These are phyloP conservation scores for Barypeithes pellucidus DNA, from an alignment of 2,888 invertebrate species.

Conservation along the genomic window DNA sequence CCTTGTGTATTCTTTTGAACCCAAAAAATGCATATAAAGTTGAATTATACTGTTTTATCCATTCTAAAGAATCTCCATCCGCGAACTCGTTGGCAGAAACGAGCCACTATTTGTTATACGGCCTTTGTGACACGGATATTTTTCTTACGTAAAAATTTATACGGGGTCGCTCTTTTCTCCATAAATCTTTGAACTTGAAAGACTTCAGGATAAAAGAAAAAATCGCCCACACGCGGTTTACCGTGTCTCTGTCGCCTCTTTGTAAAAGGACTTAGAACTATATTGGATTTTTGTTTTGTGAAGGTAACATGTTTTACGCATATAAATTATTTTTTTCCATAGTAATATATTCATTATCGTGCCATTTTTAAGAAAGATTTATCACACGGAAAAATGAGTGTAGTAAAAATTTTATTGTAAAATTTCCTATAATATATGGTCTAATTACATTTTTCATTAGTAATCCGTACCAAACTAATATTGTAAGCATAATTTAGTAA, in stretches of 20 bases:
- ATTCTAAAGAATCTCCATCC: not conserved
- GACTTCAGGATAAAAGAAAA: conserved; percentile 32
- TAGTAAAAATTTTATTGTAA: too few relatives aligned
- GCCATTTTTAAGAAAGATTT: too few relatives aligned
- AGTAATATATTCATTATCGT: too few relatives aligned
- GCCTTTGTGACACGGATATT: conserved; percentile 45
- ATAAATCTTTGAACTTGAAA: conserved; percentile 42
- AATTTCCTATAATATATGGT: too few relatives aligned
- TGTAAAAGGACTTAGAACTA: not conserved
- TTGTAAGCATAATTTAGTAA: too few relatives aligned
- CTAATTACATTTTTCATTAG: too few relatives aligned
- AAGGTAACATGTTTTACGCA: too few relatives aligned
- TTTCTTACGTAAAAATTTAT: conserved; percentile 50
- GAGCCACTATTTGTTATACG: conserved; percentile 45
- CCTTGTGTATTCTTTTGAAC: too few relatives aligned
- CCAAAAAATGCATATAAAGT: not conserved
- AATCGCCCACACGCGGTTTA: conserved; percentile 33
- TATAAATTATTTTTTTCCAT: too few relatives aligned
- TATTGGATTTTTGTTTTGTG: not conserved
- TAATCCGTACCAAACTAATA: too few relatives aligned
- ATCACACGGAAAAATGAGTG: too few relatives aligned
- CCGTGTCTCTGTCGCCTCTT: conserved; percentile 38
- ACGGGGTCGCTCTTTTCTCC: conserved; percentile 41
- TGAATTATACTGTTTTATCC: not conserved
- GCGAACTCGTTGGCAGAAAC: conserved; percentile 22